Conservation (phyloP, 2,888 invertebrate species). For the Falcaria lacertinaria region DNA sequence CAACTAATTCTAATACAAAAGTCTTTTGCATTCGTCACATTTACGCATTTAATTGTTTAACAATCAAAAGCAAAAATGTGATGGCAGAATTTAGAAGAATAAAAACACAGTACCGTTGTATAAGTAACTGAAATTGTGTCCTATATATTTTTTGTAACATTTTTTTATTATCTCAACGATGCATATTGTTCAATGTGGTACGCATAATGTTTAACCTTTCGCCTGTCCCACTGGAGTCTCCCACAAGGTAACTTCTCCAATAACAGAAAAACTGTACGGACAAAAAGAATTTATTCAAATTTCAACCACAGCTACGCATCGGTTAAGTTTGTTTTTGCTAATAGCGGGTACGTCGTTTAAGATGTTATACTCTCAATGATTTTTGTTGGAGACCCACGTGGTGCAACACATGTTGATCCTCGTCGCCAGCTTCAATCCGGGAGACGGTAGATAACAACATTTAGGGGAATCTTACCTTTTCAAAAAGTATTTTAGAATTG, state of each 20-base stretch:
- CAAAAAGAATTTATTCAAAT: conserved; percentile 3
- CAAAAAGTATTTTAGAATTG: conserved; percentile 13
- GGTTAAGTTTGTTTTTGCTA: conserved; percentile 11
- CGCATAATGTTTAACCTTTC: conserved; percentile 70
- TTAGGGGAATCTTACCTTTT: conserved; percentile 28
- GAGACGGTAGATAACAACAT: conserved; percentile 54
- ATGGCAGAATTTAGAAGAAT: not conserved
- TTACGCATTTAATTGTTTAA: too few relatives aligned
- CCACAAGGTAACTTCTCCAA: conserved; percentile 61
- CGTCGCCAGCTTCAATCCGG: conserved; percentile 62
- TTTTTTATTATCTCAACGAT: conserved; percentile 28
- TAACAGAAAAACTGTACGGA: conserved; percentile 2
- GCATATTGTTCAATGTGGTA: conserved; percentile 61
- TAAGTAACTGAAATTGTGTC: conserved; percentile 12
- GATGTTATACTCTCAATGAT: conserved; percentile 17
- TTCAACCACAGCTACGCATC: fast-evolving
- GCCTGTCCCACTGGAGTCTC: conserved; percentile 64
- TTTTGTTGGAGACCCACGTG: conserved; percentile 67
- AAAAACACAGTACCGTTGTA: conserved; percentile 5
- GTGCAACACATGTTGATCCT: conserved; percentile 70
- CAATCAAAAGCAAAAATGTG: conserved; percentile 8
- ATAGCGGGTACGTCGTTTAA: conserved; percentile 9
- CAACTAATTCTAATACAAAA: too few relatives aligned
- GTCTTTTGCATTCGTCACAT: too few relatives aligned
- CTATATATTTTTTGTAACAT: conserved; percentile 28